Evolutionary conservation across 2,797 vertebrate species (phyloP).

Genomic region (Pseudochaenichthys georgianus): DNA sequence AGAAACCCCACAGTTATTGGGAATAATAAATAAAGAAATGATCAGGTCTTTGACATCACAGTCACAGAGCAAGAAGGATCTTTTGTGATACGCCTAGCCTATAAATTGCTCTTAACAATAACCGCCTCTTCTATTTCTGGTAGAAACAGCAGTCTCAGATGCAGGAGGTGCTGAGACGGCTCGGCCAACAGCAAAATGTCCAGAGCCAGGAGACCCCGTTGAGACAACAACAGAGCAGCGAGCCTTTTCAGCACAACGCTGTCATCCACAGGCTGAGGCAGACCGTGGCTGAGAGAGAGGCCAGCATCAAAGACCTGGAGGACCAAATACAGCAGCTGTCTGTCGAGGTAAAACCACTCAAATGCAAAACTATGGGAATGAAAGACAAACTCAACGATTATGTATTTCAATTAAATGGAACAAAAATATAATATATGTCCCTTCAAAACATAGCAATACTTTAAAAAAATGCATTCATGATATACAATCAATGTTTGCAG

Average conservation of each 20-base stretch:
- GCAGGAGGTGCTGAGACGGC: slow-evolving; percentile 85
- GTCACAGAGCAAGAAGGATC: slow-evolving; percentile 3
- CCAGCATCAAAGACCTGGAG: slow-evolving; percentile 86
- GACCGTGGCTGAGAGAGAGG: slow-evolving; percentile 85
- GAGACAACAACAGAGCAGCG: slow-evolving; percentile 67
- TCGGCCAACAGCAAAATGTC: slow-evolving; percentile 82
- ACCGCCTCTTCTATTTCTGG: neutral
- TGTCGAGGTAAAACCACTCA: slow-evolving; percentile 74
- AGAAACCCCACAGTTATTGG: too few relatives aligned
- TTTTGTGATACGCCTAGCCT: neutral
- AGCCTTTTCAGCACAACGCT: slow-evolving; percentile 75
- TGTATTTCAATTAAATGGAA: neutral
- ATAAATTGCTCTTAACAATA: neutral
- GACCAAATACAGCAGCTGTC: slow-evolving; percentile 77
- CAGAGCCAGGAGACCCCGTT: slow-evolving; percentile 64
- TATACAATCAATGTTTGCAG: slow-evolving; percentile 45
- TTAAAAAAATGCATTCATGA: too few relatives aligned
- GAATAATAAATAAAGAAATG: neutral
- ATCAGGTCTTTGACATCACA: neutral
- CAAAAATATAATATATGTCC: neutral
- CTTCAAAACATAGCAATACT: neutral
- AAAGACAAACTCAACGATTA: neutral
- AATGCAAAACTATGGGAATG: neutral
- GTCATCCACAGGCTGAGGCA: slow-evolving; percentile 84
- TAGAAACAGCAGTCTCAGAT: slow-evolving; percentile 91